phyloP scores from a whole-genome alignment of 2,888 invertebrate species.

The Drosophila atripex region DNA sequence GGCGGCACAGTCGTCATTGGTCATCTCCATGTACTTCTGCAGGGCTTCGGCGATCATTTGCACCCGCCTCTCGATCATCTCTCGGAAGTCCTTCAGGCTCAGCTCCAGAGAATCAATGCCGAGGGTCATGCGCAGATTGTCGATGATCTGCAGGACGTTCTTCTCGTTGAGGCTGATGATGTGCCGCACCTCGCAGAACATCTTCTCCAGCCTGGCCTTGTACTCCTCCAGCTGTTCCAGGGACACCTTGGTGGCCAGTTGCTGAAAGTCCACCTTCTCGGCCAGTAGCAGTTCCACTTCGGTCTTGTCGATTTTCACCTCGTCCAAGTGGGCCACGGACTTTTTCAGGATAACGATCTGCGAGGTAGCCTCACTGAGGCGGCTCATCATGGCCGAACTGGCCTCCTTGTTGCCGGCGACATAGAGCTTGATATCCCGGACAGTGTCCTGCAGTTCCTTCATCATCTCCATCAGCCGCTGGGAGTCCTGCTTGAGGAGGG shows the following conservation, averaged over 20 bases:
- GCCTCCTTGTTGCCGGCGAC: slow-evolving; percentile 50
- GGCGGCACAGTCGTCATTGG: slow-evolving; percentile 86
- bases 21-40: slow-evolving; percentile 75
- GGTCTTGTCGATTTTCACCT: slow-evolving; percentile 88
- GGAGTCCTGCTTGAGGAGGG: slow-evolving; percentile 69
- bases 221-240: slow-evolving; percentile 88
- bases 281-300: slow-evolving; percentile 89
- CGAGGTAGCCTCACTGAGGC: slow-evolving; percentile 29
- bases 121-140: slow-evolving; percentile 87
- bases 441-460: slow-evolving; percentile 58
- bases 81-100: slow-evolving; percentile 88
- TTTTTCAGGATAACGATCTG: slow-evolving; percentile 51
- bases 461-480: slow-evolving; percentile 60
- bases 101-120: slow-evolving; percentile 87
- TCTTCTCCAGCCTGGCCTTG: slow-evolving; percentile 74
- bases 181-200: slow-evolving; percentile 71
- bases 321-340: slow-evolving; percentile 84
- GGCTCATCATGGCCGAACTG: slow-evolving; percentile 38
- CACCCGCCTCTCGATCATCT: slow-evolving; percentile 86
- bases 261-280: slow-evolving; percentile 89
- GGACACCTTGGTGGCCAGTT: slow-evolving; percentile 89
- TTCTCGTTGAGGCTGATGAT: slow-evolving; percentile 75
- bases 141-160: slow-evolving; percentile 85
- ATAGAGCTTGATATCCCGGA: slow-evolving; percentile 59
- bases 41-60: slow-evolving; percentile 69